These are phyloP conservation scores for Phrynosoma blainvillii DNA, from an alignment of 2,113 vertebrate genomes.

Conservation along the genomic window DNA sequence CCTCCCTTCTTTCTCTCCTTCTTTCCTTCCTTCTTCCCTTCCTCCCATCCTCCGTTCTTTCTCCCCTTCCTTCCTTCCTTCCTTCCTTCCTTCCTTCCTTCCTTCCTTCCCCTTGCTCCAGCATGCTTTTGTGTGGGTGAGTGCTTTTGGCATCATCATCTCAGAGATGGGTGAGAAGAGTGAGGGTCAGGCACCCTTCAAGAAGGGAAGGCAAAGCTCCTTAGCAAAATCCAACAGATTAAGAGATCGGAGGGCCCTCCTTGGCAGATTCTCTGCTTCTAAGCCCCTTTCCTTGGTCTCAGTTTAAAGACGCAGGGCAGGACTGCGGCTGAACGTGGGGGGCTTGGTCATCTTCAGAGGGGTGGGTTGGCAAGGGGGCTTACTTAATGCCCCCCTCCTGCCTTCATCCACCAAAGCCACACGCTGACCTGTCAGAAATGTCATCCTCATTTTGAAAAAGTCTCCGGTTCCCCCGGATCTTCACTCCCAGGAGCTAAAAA, in stretches of 20 bases:
- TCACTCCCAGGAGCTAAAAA: too few species aligned
- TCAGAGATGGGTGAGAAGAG: neutral
- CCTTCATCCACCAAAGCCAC: fast-evolving
- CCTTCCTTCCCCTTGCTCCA: neutral
- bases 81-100: neutral
- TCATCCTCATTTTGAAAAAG: neutral
- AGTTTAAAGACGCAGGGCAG: neutral
- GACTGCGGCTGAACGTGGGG: neutral
- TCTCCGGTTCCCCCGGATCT: neutral
- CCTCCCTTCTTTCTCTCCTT: too few species aligned
- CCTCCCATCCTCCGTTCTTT: too few species aligned
- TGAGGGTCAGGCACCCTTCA: neutral
- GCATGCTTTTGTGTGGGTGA: neutral
- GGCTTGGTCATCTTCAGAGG: neutral
- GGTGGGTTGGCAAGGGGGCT: too few species aligned
- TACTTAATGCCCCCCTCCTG: neutral
- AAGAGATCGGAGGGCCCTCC: neutral
- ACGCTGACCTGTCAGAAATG: neutral
- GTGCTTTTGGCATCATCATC: neutral
- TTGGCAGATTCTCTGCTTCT: neutral
- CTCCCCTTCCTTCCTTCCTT: too few species aligned
- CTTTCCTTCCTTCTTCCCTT: too few species aligned
- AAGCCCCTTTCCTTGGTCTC: neutral
- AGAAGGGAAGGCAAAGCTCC: neutral
- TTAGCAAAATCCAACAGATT: neutral